A percentile compares a stretch with the other conserved stretches of the same genome.
Evolutionary conservation across 1,140 invertebrate genomes (phyloP).

Genomic region (Oedothorax gibbosus): DNA sequence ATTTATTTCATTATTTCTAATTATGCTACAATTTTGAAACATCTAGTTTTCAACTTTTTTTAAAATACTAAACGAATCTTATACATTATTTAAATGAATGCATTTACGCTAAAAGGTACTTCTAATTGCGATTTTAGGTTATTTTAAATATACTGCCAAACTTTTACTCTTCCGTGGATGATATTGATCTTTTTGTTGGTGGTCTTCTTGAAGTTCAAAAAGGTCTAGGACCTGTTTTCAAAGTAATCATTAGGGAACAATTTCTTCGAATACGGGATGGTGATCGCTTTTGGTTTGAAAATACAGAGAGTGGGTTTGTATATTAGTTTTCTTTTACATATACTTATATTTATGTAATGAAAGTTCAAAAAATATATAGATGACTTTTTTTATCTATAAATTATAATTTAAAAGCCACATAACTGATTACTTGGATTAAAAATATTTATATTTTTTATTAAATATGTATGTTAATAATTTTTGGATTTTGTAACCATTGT

Average conservation of each 20-base stretch:
- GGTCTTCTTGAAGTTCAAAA: slow-evolving; percentile 76
- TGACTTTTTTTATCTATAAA: too few species aligned
- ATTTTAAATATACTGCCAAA: slow-evolving; percentile 60
- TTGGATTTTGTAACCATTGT: too few species aligned
- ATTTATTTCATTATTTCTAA: too few species aligned
- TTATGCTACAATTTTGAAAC: too few species aligned
- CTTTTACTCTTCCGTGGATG: slow-evolving; percentile 71
- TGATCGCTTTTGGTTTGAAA: slow-evolving; percentile 76
- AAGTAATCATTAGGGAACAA: slow-evolving; percentile 72
- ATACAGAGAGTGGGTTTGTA: slow-evolving; percentile 70
- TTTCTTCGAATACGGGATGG: slow-evolving; percentile 73
- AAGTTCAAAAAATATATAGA: neutral
- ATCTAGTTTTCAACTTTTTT: too few species aligned
- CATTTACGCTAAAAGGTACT: too few species aligned
- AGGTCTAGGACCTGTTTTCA: slow-evolving; percentile 75
- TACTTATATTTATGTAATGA: neutral
- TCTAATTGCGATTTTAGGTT: slow-evolving; percentile 5
- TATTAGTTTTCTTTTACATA: neutral
- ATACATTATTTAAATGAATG: too few species aligned
- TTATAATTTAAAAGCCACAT: too few species aligned
- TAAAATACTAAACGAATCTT: too few species aligned
- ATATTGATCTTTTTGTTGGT: slow-evolving; percentile 78
- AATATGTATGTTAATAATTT: too few species aligned
- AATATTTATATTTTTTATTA: too few species aligned
- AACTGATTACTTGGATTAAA: too few species aligned